These are phyloP conservation scores for Branchinecta lynchi DNA, from an alignment of 1,140 invertebrate species.

Conservation along the genomic window DNA sequence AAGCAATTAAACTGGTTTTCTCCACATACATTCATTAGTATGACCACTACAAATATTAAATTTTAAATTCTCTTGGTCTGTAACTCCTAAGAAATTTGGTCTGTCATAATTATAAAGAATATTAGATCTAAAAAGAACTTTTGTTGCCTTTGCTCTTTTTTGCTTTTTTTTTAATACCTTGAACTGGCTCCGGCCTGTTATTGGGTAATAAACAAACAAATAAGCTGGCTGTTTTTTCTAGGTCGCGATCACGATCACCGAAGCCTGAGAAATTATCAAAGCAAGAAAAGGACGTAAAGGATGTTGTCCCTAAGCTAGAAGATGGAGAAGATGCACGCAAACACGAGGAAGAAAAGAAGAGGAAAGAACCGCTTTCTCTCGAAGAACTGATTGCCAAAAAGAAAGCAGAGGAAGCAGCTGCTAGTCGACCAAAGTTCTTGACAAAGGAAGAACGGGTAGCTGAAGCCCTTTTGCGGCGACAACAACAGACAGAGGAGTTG, in stretches of 20 bases:
- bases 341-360: slow-evolving; percentile 30
- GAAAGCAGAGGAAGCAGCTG: slow-evolving; percentile 84
- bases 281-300: slow-evolving; percentile 29
- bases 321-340: slow-evolving; percentile 26
- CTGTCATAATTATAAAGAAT: too few relatives aligned
- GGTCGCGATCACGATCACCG: background rate
- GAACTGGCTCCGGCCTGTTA: background rate
- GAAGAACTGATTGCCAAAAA: slow-evolving; percentile 93
- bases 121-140: too few relatives aligned
- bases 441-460: slow-evolving; percentile 86
- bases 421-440: slow-evolving; percentile 87
- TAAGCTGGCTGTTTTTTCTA: background rate
- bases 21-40: too few relatives aligned
- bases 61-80: too few relatives aligned
- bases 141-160: too few relatives aligned
- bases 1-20: too few relatives aligned
- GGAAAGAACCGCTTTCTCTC: slow-evolving; percentile 80
- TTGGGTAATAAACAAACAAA: background rate
- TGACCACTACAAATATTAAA: too few relatives aligned
- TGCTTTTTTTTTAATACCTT: too few relatives aligned
- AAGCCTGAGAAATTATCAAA: background rate
- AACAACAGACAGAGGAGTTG: slow-evolving; percentile 62
- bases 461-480: slow-evolving; percentile 69
- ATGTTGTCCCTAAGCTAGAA: slow-evolving; percentile 31
- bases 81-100: too few relatives aligned